Conservation (phyloP, 2,888 invertebrate species). For the Trichopria drosophilae region DNA sequence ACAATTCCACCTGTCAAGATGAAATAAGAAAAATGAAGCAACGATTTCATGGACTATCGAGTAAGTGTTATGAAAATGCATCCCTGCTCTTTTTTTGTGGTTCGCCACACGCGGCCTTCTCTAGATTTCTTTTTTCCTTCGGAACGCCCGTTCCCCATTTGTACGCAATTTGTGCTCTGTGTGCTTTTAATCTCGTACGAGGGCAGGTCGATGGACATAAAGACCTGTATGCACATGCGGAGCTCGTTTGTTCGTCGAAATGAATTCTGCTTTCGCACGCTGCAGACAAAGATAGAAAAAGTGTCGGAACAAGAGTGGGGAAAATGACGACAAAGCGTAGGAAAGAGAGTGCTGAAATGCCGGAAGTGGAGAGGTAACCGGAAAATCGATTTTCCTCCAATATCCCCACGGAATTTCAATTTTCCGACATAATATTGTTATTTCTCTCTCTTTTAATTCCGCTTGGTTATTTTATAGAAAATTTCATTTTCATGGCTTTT, state of each 20-base stretch:
- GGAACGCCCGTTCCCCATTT: constrained; percentile 12
- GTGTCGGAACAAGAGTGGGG: constrained; percentile 13
- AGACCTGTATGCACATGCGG: constrained; percentile 25
- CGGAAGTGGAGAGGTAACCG: constrained; percentile 4
- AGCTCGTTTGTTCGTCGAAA: constrained; percentile 32
- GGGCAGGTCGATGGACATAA: constrained; percentile 37
- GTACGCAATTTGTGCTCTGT: constrained; percentile 34
- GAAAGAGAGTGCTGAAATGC: constrained; percentile 12
- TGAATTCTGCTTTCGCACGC: constrained; percentile 28
- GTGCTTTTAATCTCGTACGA: constrained; percentile 35
- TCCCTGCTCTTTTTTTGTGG: too few species aligned
- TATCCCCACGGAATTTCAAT: neutral
- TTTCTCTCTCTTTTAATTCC: neutral
- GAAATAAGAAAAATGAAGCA: too few species aligned
- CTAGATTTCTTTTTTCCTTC: neutral
- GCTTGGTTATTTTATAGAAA: neutral
- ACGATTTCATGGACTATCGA: too few species aligned
- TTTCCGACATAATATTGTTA: neutral
- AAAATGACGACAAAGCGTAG: constrained; percentile 6
- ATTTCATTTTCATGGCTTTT: too few species aligned
- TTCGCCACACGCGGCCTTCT: too few species aligned
- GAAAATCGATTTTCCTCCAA: too few species aligned
- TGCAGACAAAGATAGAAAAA: too few species aligned
- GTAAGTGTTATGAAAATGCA: too few species aligned
- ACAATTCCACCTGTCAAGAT: too few species aligned